phyloP scores from a whole-genome alignment of 23 tunicate species.

The Corella eumyota region DNA sequence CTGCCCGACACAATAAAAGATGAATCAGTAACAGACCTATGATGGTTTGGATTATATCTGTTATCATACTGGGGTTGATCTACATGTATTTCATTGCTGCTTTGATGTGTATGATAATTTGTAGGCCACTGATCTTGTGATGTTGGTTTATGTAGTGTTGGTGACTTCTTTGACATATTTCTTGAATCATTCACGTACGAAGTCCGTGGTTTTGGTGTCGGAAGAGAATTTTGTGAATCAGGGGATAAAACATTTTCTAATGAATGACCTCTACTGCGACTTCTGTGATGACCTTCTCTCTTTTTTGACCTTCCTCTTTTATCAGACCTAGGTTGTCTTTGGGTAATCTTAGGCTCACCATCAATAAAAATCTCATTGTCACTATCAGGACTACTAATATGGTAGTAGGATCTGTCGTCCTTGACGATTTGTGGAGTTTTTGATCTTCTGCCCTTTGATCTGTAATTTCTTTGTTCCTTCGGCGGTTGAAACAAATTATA shows the following conservation, averaged over 20 bases:
- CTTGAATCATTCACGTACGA: too few relatives aligned
- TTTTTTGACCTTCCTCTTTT: conserved; percentile 5
- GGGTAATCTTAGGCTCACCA: not conserved
- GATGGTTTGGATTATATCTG: conserved; percentile 2
- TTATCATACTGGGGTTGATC: not conserved
- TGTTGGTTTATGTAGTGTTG: too few relatives aligned
- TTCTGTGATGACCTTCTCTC: not conserved
- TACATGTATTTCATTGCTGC: not conserved
- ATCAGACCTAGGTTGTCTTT: not conserved
- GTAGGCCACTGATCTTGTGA: too few relatives aligned
- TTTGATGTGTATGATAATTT: not conserved
- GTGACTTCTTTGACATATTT: too few relatives aligned
- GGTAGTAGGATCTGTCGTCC: not conserved
- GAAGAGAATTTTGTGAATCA: not conserved
- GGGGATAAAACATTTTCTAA: conserved; percentile 12
- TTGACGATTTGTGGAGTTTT: too few relatives aligned
- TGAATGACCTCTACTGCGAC: conserved; percentile 15
- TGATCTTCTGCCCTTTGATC: too few relatives aligned
- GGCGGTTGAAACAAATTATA: too few relatives aligned
- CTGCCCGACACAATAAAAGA: too few relatives aligned
- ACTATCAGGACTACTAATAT: conserved; percentile 23
- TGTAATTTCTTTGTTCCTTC: too few relatives aligned
- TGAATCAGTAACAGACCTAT: not conserved
- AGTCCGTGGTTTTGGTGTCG: not conserved
- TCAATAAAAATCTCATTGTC: conserved; percentile 10